Base-by-base conservation (phyloP, 1,140 invertebrate species). In the Calliphora vicina region DNA sequence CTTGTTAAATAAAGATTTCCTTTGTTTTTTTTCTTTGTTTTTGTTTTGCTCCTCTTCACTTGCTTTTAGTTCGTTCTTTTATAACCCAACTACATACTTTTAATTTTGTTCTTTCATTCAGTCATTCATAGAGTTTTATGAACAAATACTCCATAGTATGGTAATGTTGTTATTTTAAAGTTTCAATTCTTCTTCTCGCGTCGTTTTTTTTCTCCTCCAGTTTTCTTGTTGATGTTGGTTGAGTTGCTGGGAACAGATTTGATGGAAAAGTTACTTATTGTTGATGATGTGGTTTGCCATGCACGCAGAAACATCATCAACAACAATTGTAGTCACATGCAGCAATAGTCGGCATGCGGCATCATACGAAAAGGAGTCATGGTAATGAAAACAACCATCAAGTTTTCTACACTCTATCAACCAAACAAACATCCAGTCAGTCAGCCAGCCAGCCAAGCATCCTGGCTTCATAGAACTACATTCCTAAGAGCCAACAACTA, bases 241-340 rank as follows among this genome's bases (percentile, higher is more conserved):
- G n/a, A n/a, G 29, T 35, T 35, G 29, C 29, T 17, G 29, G 72
- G 12, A 74, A 74, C 72, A 74, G 72, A 74, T 74, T 74, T 74
- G 72, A 74, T 74, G 72, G 72, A 74, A 74, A 74, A 74, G 72
- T 74, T 74, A 74, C 26, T 74, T 74, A 74, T 74, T 74, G 72
- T 74, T 74, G 72, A 74, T 74, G 72, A 74, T 74, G 72, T 74
- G 72, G 72, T 29, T 74, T 74, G 72, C 72, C 72, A 29, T 74
- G 72, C 72, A 74, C 72, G 26, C 72, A 74, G 26, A 74, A 74
- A 74, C 72, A 74, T 35, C 72, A 74, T 74, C 72, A 74, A 74
- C 72, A 74, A 74, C 72, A 29, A 74, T 74, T 74, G 72, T 74
- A 29, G 72, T 74, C 26, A 74, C 10, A 29, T 29, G 15, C 72